Conservation (phyloP, 2,888 invertebrate genomes). For the Abrostola triplasia region DNA sequence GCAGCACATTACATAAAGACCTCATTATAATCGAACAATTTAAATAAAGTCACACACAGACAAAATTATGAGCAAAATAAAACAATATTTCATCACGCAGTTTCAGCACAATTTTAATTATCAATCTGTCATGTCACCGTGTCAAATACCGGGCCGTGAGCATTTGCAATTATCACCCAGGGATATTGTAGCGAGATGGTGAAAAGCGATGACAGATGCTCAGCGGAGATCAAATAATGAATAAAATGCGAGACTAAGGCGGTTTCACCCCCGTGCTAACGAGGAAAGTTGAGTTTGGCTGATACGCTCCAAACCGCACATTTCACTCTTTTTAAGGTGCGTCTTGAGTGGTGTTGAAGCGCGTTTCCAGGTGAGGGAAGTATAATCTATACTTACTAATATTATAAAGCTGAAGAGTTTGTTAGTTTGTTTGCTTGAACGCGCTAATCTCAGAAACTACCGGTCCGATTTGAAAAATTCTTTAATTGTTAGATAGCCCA, state of each 20-base stretch:
- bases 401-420: no score
- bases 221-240: constrained; percentile 81
- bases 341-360: constrained; percentile 23
- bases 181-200: constrained; percentile 49
- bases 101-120: constrained; percentile 43
- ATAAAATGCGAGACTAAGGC: constrained; percentile 79
- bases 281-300: constrained; percentile 83
- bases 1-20: no score
- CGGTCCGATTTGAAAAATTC: no score
- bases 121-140: constrained; percentile 50
- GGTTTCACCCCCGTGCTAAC: constrained; percentile 78
- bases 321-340: constrained; percentile 65
- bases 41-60: background rate
- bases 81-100: constrained; percentile 26
- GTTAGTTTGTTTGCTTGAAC: no score
- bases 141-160: constrained; percentile 38
- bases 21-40: no score
- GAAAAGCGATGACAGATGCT: constrained; percentile 80
- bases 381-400: no score
- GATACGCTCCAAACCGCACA: constrained; percentile 73
- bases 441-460: no score
- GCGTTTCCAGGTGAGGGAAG: constrained; percentile 35
- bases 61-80: background rate
- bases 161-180: constrained; percentile 57
- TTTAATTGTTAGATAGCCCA: no score